These are phyloP conservation scores for Koerneria pararmatus DNA, from an alignment of 2,888 invertebrate genomes.

Conservation along the genomic window DNA sequence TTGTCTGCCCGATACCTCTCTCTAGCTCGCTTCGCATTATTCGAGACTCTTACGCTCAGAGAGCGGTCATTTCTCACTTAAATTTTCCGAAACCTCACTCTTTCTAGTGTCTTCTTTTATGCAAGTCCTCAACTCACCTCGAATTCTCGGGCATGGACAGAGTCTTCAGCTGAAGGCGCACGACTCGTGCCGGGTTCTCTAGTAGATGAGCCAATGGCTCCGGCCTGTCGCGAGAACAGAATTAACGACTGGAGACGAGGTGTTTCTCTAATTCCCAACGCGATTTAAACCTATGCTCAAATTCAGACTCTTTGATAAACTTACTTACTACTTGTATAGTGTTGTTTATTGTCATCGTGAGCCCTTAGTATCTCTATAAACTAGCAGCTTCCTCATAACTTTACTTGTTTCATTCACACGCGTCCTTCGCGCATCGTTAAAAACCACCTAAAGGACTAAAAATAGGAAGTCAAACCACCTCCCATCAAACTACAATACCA, in stretches of 20 bases:
- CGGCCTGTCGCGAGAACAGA: no score
- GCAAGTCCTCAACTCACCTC: slow-evolving; percentile 23
- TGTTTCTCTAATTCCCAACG: no score
- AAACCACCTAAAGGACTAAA: no score
- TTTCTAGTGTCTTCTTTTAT: background rate
- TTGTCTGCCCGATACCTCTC: background rate
- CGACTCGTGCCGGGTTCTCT: slow-evolving; percentile 86
- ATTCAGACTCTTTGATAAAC: no score
- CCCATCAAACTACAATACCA: background rate
- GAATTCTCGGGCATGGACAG: slow-evolving; percentile 75
- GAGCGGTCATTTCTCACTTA: background rate
- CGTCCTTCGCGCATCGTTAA: no score
- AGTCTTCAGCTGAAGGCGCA: slow-evolving; percentile 78
- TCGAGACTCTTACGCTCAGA: background rate
- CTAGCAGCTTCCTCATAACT: no score
- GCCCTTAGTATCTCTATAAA: no score
- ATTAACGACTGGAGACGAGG: background rate
- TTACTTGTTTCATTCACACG: no score
- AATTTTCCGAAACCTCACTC: background rate
- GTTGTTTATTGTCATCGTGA: no score
- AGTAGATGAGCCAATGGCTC: slow-evolving; percentile 87
- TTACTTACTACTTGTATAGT: no score
- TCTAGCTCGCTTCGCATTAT: background rate
- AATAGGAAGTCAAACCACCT: no score
- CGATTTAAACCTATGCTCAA: background rate